phyloP scores from a whole-genome alignment of 30 jellyfish, hydroid and myxozoan genomes.

The Aurelia coerulea region DNA sequence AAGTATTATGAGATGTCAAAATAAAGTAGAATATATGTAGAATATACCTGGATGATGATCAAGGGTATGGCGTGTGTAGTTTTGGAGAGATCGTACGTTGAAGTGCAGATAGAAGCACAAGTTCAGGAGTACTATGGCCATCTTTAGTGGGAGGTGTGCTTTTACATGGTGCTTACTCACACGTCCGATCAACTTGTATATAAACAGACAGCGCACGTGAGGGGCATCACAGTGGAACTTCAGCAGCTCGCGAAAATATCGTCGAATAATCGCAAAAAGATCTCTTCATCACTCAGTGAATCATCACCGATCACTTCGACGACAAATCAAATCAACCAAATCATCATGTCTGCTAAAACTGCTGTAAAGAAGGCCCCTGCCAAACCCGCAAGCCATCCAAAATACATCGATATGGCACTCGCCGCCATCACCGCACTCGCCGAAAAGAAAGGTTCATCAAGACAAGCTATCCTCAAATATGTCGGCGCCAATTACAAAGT shows the following conservation, averaged over 20 bases:
- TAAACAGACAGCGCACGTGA: slow-evolving; percentile 42
- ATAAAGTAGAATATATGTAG: slow-evolving; percentile 20
- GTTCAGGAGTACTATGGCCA: slow-evolving; percentile 47
- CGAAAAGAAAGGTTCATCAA: slow-evolving; percentile 76
- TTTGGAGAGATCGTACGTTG: slow-evolving; percentile 16
- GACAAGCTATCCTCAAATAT: slow-evolving; percentile 82
- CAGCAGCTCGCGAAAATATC: neutral
- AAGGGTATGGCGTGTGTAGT: neutral
- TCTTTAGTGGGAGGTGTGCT: slow-evolving; percentile 60
- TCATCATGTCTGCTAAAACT: slow-evolving; percentile 33
- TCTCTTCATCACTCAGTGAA: neutral
- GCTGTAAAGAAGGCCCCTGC: slow-evolving; percentile 45
- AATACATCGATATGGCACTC: slow-evolving; percentile 74
- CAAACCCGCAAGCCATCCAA: slow-evolving; percentile 75
- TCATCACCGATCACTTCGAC: neutral
- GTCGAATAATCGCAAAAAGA: neutral
- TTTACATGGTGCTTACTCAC: slow-evolving; percentile 67
- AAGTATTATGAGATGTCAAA: neutral
- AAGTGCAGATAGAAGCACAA: slow-evolving; percentile 66
- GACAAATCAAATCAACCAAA: neutral
- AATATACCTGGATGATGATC: slow-evolving; percentile 28
- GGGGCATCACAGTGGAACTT: slow-evolving; percentile 12
- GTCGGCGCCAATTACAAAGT: slow-evolving; percentile 72
- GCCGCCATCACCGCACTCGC: slow-evolving; percentile 80
- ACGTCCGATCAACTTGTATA: slow-evolving; percentile 78